A percentile compares a stretch with the other conserved stretches of the same genome.
Evolutionary conservation across 2,113 vertebrate species (phyloP).

Genomic region (Pseudorectes ferrugineus): DNA sequence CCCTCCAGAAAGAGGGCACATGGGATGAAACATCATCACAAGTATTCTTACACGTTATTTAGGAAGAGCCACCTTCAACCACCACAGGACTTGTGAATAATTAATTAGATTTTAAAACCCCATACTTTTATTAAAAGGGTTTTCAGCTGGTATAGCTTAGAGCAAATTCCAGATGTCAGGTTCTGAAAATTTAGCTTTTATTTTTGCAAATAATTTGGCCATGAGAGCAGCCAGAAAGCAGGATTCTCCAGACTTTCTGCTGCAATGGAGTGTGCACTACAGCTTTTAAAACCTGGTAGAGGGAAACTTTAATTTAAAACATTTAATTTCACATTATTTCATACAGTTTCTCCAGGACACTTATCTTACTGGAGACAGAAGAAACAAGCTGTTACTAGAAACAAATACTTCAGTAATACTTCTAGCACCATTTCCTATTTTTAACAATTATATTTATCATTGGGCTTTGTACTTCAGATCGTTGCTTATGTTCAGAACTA

Average conservation of each 20-base stretch:
- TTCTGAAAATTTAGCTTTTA: background rate
- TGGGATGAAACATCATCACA: background rate
- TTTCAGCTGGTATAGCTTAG: background rate
- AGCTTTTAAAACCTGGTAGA: background rate
- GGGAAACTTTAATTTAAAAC: background rate
- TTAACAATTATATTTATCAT: constrained; percentile 15
- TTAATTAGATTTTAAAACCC: background rate
- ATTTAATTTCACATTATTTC: background rate
- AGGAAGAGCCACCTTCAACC: background rate
- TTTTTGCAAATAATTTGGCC: background rate
- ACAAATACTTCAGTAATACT: background rate
- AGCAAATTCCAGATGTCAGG: background rate
- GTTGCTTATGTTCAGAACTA: constrained; percentile 12
- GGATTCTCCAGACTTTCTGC: background rate
- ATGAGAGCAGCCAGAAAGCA: background rate
- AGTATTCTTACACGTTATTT: background rate
- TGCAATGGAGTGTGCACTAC: background rate
- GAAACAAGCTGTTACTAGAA: background rate
- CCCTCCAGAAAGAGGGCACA: background rate
- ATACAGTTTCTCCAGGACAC: background rate
- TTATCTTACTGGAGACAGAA: background rate
- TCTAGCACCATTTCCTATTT: constrained; percentile 16
- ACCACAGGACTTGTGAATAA: background rate
- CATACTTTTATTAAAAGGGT: background rate
- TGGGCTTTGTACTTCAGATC: constrained; percentile 22